Percentiles rank a stretch among this genome's conserved stretches.
Conservation (phyloP, 2,797 vertebrate species). For the Chiroxiphia lanceolata region DNA sequence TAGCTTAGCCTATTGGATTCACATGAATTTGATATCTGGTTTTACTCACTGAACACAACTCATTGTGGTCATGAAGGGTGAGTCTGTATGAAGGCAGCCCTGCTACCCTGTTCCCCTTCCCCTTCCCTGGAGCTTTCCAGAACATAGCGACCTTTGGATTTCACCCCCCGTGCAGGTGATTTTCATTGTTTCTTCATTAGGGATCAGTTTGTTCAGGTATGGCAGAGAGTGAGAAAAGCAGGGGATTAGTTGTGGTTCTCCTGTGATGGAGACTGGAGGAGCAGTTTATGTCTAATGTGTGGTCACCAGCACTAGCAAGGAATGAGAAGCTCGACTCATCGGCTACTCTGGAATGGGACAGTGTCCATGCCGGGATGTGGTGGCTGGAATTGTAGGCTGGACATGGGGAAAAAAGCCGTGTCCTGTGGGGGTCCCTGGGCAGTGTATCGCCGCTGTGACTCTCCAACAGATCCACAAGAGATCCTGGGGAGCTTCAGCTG, state of each 20-base stretch:
- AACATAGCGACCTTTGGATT: neutral
- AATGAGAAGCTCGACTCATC: neutral
- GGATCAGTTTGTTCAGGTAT: neutral
- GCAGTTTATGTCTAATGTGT: rapidly evolving
- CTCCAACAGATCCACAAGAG: neutral
- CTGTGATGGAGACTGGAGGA: neutral
- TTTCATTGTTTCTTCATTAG: neutral
- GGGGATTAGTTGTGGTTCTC: neutral
- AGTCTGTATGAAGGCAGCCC: neutral
- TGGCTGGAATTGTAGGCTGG: neutral
- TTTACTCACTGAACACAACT: neutral
- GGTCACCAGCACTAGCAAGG: neutral
- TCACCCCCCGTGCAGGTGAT: neutral
- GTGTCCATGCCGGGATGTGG: rapidly evolving
- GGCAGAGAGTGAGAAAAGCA: neutral
- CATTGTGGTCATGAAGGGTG: neutral
- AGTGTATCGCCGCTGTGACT: rapidly evolving
- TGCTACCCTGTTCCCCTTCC: neutral
- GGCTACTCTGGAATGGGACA: neutral
- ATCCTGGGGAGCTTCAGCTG: neutral
- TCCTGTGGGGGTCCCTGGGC: too few species aligned
- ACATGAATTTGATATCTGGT: conserved; percentile 2
- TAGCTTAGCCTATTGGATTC: conserved; percentile 8
- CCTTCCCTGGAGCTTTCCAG: neutral
- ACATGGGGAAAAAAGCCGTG: neutral